A percentile compares a stretch with the other conserved stretches of the same genome.
Conservation (phyloP, 1,140 invertebrate species). For the Pollicipes pollicipes region DNA sequence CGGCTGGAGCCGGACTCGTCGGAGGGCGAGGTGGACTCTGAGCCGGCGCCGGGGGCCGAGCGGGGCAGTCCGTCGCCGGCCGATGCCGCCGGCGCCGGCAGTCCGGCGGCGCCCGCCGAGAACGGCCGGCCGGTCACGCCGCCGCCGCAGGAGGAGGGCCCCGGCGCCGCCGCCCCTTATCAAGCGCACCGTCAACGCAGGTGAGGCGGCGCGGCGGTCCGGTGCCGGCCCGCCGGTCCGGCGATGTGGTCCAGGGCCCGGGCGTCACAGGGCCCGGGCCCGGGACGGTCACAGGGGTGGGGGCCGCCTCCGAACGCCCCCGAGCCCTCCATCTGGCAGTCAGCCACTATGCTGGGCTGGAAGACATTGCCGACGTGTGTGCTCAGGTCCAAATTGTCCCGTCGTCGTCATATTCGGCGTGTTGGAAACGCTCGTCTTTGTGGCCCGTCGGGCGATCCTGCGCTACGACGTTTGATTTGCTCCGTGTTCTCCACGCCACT, state of each 20-base stretch:
- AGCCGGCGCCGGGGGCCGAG: slow-evolving; percentile 11
- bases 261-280: too few relatives aligned
- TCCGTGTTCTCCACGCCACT: too few relatives aligned
- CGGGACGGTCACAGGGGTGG: too few relatives aligned
- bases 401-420: too few relatives aligned
- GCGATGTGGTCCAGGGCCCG: slow-evolving; percentile 18
- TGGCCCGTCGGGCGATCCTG: too few relatives aligned
- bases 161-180: slow-evolving; percentile 13
- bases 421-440: too few relatives aligned
- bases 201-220: slow-evolving; percentile 9
- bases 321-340: too few relatives aligned
- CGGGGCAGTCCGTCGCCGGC: slow-evolving; percentile 17
- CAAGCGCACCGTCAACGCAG: slow-evolving; percentile 20
- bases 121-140: slow-evolving; percentile 16
- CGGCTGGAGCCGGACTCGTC: slow-evolving; percentile 26
- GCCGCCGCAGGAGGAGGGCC: slow-evolving; percentile 18
- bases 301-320: too few relatives aligned
- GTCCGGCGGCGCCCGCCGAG: neutral
- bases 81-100: slow-evolving; percentile 9
- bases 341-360: too few relatives aligned
- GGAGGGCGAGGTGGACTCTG: slow-evolving; percentile 24
- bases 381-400: too few relatives aligned
- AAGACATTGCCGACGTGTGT: too few relatives aligned
- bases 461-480: too few relatives aligned
- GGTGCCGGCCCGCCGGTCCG: slow-evolving; percentile 9